Percentiles rank a stretch among this genome's conserved stretches.
phyloP scores from a whole-genome alignment of 1,140 invertebrate species.

The Anoplophora glabripennis region DNA sequence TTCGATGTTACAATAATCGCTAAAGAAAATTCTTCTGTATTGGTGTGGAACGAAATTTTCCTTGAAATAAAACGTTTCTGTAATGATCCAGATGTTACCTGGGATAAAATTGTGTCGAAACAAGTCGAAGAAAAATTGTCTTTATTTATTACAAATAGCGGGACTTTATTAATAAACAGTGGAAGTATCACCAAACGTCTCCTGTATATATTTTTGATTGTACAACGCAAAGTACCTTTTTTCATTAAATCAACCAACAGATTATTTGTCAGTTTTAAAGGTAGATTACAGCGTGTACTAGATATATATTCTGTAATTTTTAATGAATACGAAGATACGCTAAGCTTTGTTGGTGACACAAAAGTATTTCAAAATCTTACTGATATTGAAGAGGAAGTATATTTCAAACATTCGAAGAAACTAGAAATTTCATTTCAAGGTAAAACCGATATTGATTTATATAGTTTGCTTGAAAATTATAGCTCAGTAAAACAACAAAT shows the following conservation, averaged over 20 bases:
- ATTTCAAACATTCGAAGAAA: not conserved
- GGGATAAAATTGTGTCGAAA: not conserved
- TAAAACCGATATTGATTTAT: not conserved
- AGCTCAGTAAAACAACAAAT: not conserved
- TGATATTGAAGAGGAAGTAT: not conserved
- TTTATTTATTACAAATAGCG: not conserved
- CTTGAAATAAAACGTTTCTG: not conserved
- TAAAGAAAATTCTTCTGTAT: not conserved
- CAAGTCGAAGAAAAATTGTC: not conserved
- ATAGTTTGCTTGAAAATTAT: not conserved
- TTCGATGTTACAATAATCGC: not conserved
- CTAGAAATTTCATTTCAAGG: conserved; percentile 2
- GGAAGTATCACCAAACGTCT: not conserved
- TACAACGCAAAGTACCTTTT: not conserved
- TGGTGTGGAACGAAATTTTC: not conserved
- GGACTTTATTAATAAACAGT: not conserved
- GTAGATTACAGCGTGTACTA: not conserved
- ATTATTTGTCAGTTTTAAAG: not conserved
- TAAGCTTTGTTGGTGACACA: not conserved
- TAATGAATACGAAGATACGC: not conserved
- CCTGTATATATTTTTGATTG: conserved; percentile 1
- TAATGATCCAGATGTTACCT: too few relatives aligned
- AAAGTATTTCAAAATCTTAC: not conserved
- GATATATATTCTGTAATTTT: not conserved
- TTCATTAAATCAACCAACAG: conserved; percentile 2